Evolutionary conservation across 2,888 invertebrate species (phyloP), one percentile per base, ranked within the genome.

Genomic region (Melikaiella ostensackeni): DNA sequence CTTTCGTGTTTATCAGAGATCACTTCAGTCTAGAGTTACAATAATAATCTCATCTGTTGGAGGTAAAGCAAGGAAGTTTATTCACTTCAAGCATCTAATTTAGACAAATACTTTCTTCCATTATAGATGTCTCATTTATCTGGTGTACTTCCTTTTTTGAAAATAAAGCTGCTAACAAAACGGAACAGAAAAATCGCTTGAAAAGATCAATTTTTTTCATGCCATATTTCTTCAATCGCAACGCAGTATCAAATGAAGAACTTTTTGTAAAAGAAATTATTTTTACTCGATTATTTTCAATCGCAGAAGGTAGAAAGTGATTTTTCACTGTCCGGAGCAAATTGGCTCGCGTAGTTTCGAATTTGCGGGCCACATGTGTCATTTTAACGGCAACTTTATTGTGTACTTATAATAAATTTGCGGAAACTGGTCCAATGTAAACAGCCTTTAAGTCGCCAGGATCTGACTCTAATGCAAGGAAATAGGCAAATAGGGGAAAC

Each of bases 401-500:
- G 70, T 46, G 46, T 33, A 30, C 50, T 46, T 70, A 50, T 70
- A 70, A 55, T 70, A 46, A 70, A 50, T 70, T 70, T 46, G 27
- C 50, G 50, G 70, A 70, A 55, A 70, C 30, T 70, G 70, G 50
- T 70, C 21, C 70, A 50, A 70, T 70, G 33, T 70, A 30, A 50
- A 70, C 46, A 55, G 70, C 27, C 30, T 50, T 33, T 30, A 50
- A 70, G 70, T 50, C 50, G 30, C 46, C 46, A 11, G 46, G 30
- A 50, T 70, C 27, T 50, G 50, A 50, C 50, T 70, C 50, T 70
- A 70, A 70, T 70, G 70, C 42, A 70, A 50, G 50, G 30, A 70
- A 50, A 70, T 70, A 70, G 70, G 50, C 70, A 70, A 50, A 70
- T 70, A 70, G 50, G 70, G 70, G 50, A 70, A 70, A 70, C 70